These are phyloP conservation scores for Corydoras sp. DNA, from an alignment of 2,113 vertebrate genomes.

Conservation along the genomic window DNA sequence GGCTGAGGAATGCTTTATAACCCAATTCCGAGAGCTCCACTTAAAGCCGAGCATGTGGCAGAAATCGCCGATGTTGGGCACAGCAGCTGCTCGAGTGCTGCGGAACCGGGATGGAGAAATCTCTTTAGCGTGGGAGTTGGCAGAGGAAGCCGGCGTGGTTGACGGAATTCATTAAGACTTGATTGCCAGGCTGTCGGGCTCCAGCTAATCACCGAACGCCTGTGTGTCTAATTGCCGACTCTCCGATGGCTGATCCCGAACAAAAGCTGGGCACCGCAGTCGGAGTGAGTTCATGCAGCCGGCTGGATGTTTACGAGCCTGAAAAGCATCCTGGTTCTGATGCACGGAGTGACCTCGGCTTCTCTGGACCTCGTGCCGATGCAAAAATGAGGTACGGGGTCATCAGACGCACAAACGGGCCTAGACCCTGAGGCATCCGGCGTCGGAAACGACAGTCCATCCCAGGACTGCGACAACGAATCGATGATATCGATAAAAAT, in stretches of 20 bases:
- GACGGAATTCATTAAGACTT: constrained; percentile 44
- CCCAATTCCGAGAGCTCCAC: neutral
- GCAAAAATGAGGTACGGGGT: too few species aligned
- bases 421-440: too few species aligned
- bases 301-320: neutral
- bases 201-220: constrained; percentile 39
- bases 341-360: too few species aligned
- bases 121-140: constrained; percentile 30
- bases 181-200: constrained; percentile 37
- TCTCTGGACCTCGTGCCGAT: too few species aligned
- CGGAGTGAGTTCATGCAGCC: constrained; percentile 31
- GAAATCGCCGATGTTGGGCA: neutral
- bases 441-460: too few species aligned
- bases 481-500: too few species aligned
- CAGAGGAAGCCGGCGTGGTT: constrained; percentile 21
- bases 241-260: constrained; percentile 29
- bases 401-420: too few species aligned
- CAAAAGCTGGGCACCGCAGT: constrained; percentile 20
- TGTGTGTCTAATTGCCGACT: constrained; percentile 44
- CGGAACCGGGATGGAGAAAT: neutral
- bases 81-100: constrained; percentile 6
- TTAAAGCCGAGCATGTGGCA: neutral
- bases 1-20: neutral
- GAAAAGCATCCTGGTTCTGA: too few species aligned
- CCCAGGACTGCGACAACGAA: too few species aligned